phyloP scores from a whole-genome alignment of 2,113 vertebrate species.

The Pyxicephalus adspersus region DNA sequence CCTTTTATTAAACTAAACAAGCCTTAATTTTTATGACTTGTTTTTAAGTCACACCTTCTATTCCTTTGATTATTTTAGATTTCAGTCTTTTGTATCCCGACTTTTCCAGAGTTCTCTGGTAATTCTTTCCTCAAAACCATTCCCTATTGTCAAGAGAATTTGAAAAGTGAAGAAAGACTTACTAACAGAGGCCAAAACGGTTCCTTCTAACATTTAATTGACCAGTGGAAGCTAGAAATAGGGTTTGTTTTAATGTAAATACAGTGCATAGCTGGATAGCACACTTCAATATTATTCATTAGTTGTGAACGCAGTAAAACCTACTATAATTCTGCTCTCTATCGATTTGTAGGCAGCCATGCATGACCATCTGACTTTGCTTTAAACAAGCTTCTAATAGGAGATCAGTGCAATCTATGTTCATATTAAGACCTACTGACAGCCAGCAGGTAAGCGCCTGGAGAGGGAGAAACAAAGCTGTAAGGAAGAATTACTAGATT shows the following conservation, averaged over 20 bases:
- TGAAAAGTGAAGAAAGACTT: neutral
- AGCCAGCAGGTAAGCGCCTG: neutral
- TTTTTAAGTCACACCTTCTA: too few species aligned
- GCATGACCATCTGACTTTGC: conserved; percentile 14
- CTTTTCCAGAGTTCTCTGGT: too few species aligned
- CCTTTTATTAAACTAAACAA: too few species aligned
- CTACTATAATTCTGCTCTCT: conserved; percentile 9
- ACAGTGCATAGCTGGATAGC: neutral
- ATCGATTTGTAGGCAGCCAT: conserved; percentile 16
- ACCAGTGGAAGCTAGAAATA: conserved; percentile 9
- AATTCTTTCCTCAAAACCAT: too few species aligned
- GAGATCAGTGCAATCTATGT: conserved; percentile 28
- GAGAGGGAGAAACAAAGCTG: neutral
- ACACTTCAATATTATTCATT: conserved; percentile 30
- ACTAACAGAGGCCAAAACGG: neutral
- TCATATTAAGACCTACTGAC: neutral
- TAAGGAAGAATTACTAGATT: too few species aligned
- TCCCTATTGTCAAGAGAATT: too few species aligned
- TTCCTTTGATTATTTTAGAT: too few species aligned
- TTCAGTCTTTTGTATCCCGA: too few species aligned
- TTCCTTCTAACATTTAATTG: neutral
- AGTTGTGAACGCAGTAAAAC: conserved; percentile 1
- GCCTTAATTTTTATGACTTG: too few species aligned
- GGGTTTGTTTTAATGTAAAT: conserved; percentile 34
- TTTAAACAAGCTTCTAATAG: conserved; percentile 34